phyloP scores from a whole-genome alignment of 2,888 invertebrate genomes.

The Sphaeridia pumilis region DNA sequence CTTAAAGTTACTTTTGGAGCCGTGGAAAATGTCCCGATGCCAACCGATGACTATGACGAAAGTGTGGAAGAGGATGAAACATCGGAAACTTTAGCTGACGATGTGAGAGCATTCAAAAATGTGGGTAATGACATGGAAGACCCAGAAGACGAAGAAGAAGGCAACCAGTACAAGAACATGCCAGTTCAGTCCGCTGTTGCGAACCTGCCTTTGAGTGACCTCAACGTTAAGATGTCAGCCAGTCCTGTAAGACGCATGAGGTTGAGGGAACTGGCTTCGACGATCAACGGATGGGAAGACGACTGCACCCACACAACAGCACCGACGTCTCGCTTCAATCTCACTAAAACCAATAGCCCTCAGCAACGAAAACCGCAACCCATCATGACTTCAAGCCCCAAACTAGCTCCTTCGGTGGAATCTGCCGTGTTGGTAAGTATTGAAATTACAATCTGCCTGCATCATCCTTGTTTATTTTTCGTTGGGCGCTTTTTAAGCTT shows the following conservation, averaged over 20 bases:
- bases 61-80: neutral
- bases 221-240: slow-evolving; percentile 13
- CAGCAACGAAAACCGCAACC: slow-evolving; percentile 1
- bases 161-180: neutral
- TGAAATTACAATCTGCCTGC: no score
- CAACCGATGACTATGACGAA: neutral
- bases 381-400: slow-evolving; percentile 2
- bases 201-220: neutral
- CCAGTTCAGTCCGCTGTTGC: neutral
- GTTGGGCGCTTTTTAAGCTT: no score
- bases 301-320: slow-evolving; percentile 52
- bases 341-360: slow-evolving; percentile 9
- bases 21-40: neutral
- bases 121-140: neutral
- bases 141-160: neutral
- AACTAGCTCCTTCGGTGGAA: neutral
- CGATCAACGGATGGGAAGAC: slow-evolving; percentile 85
- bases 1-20: neutral
- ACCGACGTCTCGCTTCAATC: slow-evolving; percentile 17
- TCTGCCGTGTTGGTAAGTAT: neutral
- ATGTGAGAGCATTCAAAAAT: neutral
- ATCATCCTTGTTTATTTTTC: no score
- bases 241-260: slow-evolving; percentile 45
- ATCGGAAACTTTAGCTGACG: neutral
- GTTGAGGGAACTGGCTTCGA: slow-evolving; percentile 67